Conservation (phyloP, 1,140 invertebrate species). For the Coenobita brevimanus region DNA sequence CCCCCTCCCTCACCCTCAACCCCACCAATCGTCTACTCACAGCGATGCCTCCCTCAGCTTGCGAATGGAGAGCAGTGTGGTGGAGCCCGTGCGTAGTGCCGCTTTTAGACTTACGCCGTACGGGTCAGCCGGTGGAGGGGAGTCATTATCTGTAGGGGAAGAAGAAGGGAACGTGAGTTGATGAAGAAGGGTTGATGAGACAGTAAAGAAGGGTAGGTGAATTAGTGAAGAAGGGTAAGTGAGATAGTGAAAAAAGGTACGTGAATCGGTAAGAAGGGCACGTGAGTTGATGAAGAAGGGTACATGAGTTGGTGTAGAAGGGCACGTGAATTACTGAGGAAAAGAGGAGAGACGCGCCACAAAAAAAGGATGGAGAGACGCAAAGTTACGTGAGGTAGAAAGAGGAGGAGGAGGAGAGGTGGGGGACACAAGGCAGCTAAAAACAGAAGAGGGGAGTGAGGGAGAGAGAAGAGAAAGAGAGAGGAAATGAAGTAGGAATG, state of each 20-base stretch:
- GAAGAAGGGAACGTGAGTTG: background rate
- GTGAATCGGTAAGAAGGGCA: too few species aligned
- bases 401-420: too few species aligned
- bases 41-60: slow-evolving; percentile 54
- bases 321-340: background rate
- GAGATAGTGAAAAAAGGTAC: background rate
- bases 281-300: too few species aligned
- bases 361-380: background rate
- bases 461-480: background rate
- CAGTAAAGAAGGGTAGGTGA: background rate
- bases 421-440: too few species aligned
- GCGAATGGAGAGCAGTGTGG: slow-evolving; percentile 56
- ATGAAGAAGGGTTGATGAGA: too few species aligned
- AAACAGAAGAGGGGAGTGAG: too few species aligned
- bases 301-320: background rate
- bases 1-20: too few species aligned
- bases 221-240: background rate
- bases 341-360: background rate
- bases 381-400: background rate
- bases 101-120: slow-evolving; percentile 60
- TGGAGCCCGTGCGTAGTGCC: slow-evolving; percentile 52
- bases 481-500: background rate
- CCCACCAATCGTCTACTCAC: slow-evolving; percentile 32
- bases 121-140: slow-evolving; percentile 46
- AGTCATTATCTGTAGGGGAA: slow-evolving; percentile 41